Conservation (phyloP, 2,113 vertebrate species). For the Lasiurus cinereus region DNA sequence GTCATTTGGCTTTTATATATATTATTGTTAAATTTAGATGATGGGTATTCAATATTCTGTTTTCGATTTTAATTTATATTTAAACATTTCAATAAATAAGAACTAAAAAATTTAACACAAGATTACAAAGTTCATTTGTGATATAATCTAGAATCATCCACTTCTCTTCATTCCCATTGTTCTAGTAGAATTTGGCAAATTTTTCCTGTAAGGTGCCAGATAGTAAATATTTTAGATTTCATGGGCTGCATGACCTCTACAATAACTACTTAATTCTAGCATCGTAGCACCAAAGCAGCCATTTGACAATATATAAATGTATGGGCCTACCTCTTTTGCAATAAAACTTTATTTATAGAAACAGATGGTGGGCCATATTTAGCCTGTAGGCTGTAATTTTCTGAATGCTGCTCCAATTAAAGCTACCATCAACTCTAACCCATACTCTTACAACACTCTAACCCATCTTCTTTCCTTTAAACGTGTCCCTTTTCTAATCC, state of each 20-base stretch:
- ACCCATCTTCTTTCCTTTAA: neutral
- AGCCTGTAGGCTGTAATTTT: neutral
- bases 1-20: too few species aligned
- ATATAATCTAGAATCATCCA: neutral
- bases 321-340: neutral
- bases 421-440: neutral
- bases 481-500: neutral
- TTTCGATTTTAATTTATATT: neutral
- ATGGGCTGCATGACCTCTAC: neutral
- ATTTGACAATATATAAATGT: neutral
- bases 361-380: neutral
- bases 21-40: neutral
- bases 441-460: neutral
- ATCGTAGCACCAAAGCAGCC: too few species aligned
- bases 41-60: neutral
- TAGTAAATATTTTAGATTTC: slow-evolving; percentile 10
- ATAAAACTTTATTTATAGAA: slow-evolving; percentile 33
- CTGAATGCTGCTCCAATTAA: neutral
- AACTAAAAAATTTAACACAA: neutral
- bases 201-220: neutral
- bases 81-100: slow-evolving; percentile 2
- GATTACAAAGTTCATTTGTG: neutral
- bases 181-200: neutral
- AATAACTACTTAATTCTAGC: neutral
- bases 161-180: slow-evolving; percentile 11